These are phyloP conservation scores for Pteropus alecto DNA, from an alignment of 2,113 vertebrate species.

Conservation along the genomic window DNA sequence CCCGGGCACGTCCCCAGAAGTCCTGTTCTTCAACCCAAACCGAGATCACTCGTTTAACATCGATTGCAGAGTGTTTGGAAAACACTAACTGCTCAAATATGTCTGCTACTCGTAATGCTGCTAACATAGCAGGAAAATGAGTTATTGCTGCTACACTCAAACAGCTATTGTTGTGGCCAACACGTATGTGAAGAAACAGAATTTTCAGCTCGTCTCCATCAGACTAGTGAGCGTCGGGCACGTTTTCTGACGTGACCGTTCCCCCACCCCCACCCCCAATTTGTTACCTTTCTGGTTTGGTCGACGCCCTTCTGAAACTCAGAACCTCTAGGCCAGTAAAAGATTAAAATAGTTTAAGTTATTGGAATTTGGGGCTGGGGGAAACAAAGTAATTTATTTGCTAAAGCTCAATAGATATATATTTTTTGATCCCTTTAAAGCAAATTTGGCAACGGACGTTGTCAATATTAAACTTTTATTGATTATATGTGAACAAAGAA, in stretches of 20 bases:
- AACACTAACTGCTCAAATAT: neutral
- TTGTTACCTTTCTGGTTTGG: neutral
- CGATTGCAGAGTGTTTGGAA: neutral
- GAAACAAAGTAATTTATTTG: neutral
- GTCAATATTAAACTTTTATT: neutral
- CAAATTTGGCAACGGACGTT: neutral
- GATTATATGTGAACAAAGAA: neutral
- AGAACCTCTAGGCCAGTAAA: neutral
- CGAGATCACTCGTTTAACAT: neutral
- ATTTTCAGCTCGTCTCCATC: neutral
- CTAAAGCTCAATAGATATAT: neutral
- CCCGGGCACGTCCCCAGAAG: conserved; percentile 14
- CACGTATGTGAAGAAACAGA: neutral
- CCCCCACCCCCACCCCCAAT: neutral
- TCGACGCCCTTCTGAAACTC: neutral
- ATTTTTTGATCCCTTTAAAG: neutral
- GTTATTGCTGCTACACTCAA: neutral
- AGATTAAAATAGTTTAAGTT: neutral
- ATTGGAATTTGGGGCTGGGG: neutral
- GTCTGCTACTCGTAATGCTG: neutral
- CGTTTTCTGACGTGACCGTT: neutral
- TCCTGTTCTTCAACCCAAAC: neutral
- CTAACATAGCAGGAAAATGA: neutral
- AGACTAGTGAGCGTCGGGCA: neutral
- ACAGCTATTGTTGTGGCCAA: neutral